Evolutionary conservation across 2,888 invertebrate genomes (phyloP).

Genomic region (Melanophora roralis): DNA sequence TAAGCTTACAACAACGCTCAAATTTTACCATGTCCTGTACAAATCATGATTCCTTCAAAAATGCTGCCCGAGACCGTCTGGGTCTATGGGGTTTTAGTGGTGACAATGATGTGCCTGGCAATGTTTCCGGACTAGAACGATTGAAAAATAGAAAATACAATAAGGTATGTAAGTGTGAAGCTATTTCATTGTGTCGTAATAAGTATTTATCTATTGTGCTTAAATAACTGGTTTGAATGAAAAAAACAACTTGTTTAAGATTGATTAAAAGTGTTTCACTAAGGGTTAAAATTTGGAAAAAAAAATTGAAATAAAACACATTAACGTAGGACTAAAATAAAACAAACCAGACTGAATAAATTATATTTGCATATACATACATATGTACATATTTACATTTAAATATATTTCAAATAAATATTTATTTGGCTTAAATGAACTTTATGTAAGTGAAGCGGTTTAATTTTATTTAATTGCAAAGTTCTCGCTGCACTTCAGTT

Average conservation of each 20-base stretch:
- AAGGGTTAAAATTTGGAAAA: not conserved
- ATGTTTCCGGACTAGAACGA: conserved; percentile 72
- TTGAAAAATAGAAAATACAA: conserved; percentile 71
- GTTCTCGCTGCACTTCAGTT: not conserved
- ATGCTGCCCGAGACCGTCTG: conserved; percentile 70
- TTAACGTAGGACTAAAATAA: not conserved
- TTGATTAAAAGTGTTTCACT: not conserved
- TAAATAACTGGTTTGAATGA: not conserved
- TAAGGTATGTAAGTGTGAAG: conserved; percentile 69
- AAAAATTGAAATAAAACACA: not conserved
- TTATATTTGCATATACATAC: not conserved
- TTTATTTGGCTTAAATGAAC: not conserved
- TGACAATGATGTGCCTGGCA: conserved; percentile 73
- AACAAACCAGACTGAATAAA: not conserved
- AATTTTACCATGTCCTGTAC: conserved; percentile 52
- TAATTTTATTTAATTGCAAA: not conserved
- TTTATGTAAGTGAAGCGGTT: not conserved
- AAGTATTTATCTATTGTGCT: not conserved
- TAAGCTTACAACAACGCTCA: conserved; percentile 53
- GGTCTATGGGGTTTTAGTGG: conserved; percentile 72
- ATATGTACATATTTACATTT: too few species aligned
- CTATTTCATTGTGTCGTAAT: not conserved
- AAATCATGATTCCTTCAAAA: conserved; percentile 57
- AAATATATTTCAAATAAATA: not conserved
- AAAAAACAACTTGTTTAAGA: not conserved